phyloP scores from a whole-genome alignment of 2,113 vertebrate species.

The Erythrocercus mccallii region DNA sequence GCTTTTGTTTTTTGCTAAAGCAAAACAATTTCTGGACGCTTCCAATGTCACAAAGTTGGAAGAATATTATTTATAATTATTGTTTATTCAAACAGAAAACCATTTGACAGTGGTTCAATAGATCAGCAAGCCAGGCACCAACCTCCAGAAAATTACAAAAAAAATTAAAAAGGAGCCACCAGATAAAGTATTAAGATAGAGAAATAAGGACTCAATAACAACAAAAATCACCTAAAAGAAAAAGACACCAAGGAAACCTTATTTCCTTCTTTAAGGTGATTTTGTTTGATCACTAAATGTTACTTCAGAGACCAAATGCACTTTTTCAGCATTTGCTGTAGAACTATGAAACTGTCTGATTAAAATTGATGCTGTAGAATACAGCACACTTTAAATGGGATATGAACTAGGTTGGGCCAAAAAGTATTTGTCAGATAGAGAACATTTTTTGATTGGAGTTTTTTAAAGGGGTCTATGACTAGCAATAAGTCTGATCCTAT shows the following conservation, averaged over 20 bases:
- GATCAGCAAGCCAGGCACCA: neutral
- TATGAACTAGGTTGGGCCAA: neutral
- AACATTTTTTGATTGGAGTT: neutral
- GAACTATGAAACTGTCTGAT: neutral
- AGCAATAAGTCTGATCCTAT: neutral
- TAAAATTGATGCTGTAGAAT: neutral
- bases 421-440: neutral
- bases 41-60: neutral
- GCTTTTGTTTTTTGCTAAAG: neutral
- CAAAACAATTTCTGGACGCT: neutral
- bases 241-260: neutral
- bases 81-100: neutral
- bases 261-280: neutral
- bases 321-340: neutral
- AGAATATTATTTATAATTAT: neutral
- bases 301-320: neutral
- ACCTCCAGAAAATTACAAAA: neutral
- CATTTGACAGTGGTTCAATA: neutral
- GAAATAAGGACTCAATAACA: neutral
- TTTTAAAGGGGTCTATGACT: neutral
- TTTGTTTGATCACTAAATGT: neutral
- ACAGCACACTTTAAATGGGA: neutral
- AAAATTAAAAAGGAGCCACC: neutral
- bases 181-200: neutral
- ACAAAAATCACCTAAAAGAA: neutral